phyloP scores from a whole-genome alignment of 2,113 vertebrate species.

The Hippocampus barbouri region DNA sequence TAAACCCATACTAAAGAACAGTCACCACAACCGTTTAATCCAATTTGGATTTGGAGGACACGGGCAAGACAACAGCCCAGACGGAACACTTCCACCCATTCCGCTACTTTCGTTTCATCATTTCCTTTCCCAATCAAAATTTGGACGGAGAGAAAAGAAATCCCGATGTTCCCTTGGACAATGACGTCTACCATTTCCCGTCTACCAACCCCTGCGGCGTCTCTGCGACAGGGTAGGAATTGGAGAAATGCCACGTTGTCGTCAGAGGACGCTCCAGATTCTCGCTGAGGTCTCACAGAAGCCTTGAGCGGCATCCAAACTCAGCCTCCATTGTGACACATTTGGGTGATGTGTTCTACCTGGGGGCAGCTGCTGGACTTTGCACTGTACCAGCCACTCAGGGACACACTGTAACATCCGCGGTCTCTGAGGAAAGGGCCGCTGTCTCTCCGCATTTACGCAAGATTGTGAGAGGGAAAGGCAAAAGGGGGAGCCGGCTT shows the following conservation, averaged over 20 bases:
- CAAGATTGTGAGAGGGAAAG: constrained; percentile 11
- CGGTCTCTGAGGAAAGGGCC: constrained; percentile 18
- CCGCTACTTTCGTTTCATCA: constrained; percentile 17
- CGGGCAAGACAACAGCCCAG: constrained; percentile 24
- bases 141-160: constrained; percentile 17
- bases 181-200: constrained; percentile 33
- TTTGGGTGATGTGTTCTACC: constrained; percentile 59
- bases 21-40: constrained; percentile 1
- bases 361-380: constrained; percentile 45
- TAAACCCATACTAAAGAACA: background rate
- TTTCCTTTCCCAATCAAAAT: constrained; percentile 21
- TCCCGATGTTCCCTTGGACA: constrained; percentile 20
- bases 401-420: constrained; percentile 26
- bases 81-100: constrained; percentile 7
- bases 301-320: constrained; percentile 33
- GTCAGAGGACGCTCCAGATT: constrained; percentile 53
- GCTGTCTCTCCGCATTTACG: constrained; percentile 4
- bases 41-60: constrained; percentile 2
- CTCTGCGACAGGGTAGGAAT: constrained; percentile 19
- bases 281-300: constrained; percentile 43
- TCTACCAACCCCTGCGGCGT: constrained; percentile 18
- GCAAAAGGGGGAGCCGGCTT: constrained; percentile 6
- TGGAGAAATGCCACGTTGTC: constrained; percentile 43
- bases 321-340: constrained; percentile 50
- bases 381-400: constrained; percentile 26